Evolutionary conservation across 2,888 invertebrate genomes (phyloP), one percentile per base, ranked within the genome.

Genomic region (Elgonia sp.): DNA sequence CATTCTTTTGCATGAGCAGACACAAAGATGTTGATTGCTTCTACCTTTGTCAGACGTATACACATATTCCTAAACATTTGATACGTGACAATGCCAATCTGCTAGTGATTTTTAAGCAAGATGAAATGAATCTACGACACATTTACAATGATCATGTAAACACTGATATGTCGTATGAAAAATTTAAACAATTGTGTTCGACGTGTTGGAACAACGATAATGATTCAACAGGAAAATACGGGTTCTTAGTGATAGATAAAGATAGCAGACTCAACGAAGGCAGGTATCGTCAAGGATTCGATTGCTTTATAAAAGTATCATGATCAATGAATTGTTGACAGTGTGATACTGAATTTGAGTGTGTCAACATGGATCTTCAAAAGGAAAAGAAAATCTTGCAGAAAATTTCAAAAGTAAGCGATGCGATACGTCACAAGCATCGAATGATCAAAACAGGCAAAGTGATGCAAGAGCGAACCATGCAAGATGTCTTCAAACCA

Each of bases 1-100:
- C 46, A 16, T 89, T 85, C 69, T 91, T 89, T 50, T 82, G 86
- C 8, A 89, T 87, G 79, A 89, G 90, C 3, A 21, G 90, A 70
- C 89, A 91, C n/a, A 79, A 84, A 42, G 75, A 84, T 18, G 89
- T 94, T 20, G 93, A 94, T 57, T 21, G 57, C 21, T 57, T 57
- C 20, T 57, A 57, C 20, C 21, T 57, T 18, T 57, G 57, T 57
- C 57, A 57, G 20, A 21, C 57, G 57, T 57, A 57, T 20, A 57
- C 57, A 21, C 57, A 21, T 21, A 62, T 79, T 14, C 60, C 60
- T 62, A 62, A 62, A 29, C 60, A 62, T 37, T 16, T 62, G 3
- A 16, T 62, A 29, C 60, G 60, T n/a, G 60, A 62, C 37, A 62
- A 62, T 62, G 60, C 60, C 14, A 62, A 62, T 62, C 14, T 62